Evolutionary conservation across 2,888 invertebrate species (phyloP).

Genomic region (Taphrorychus bicolor): DNA sequence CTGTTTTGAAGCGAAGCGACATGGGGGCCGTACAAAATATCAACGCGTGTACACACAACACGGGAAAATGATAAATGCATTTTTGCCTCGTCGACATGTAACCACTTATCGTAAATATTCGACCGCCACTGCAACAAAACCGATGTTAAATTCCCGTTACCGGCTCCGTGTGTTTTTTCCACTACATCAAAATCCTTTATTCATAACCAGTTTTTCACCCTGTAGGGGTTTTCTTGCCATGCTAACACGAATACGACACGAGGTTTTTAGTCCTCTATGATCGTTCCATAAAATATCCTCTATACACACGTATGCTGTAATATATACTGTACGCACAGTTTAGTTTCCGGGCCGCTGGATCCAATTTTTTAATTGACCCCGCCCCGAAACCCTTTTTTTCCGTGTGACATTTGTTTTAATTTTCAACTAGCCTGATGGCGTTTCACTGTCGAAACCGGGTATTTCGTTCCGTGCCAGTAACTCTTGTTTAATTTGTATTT

Average conservation of each 20-base stretch:
- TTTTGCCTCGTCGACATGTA: constrained; percentile 24
- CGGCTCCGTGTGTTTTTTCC: constrained; percentile 31
- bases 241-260: constrained; percentile 2
- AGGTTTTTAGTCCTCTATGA: background rate
- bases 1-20: constrained; percentile 6
- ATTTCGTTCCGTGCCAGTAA: constrained; percentile 26
- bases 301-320: background rate
- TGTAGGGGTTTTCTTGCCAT: constrained; percentile 31
- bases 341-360: background rate
- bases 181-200: constrained; percentile 42
- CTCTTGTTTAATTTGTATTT: constrained; percentile 36
- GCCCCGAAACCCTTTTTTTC: background rate
- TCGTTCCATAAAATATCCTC: background rate
- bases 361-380: background rate
- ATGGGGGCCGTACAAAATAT: constrained; percentile 18
- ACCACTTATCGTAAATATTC: constrained; percentile 39
- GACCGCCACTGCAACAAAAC: constrained; percentile 27
- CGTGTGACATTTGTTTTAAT: constrained; percentile 17
- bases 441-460: constrained; percentile 25
- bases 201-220: constrained; percentile 41
- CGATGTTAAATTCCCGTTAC: constrained; percentile 35
- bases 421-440: constrained; percentile 16
- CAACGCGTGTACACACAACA: constrained; percentile 10
- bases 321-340: background rate
- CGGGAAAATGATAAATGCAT: constrained; percentile 31